Evolutionary conservation across 2,888 invertebrate species (phyloP).

Genomic region (Pyrocoelia pectoralis): DNA sequence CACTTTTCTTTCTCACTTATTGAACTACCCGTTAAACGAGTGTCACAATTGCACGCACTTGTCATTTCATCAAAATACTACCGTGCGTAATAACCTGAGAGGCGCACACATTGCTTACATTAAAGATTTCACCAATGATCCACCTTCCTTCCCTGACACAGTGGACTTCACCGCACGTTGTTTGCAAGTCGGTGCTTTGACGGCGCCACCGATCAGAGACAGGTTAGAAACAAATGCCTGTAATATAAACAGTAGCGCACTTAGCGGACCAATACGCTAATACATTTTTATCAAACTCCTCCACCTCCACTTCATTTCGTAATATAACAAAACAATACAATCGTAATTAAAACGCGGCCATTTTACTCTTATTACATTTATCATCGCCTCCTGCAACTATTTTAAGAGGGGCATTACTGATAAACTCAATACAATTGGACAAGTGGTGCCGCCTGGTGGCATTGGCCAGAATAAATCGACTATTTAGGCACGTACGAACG

Average conservation of each 20-base stretch:
- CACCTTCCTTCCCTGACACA: slow-evolving; percentile 57
- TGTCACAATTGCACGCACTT: slow-evolving; percentile 46
- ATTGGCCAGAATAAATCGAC: slow-evolving; percentile 44
- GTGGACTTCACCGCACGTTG: slow-evolving; percentile 54
- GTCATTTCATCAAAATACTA: slow-evolving; percentile 49
- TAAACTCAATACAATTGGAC: slow-evolving; percentile 30
- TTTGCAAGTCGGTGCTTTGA: slow-evolving; percentile 49
- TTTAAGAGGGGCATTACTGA: slow-evolving; percentile 30
- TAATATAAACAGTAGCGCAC: slow-evolving; percentile 20
- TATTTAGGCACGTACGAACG: slow-evolving; percentile 33
- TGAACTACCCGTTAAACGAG: slow-evolving; percentile 28
- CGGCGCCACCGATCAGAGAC: slow-evolving; percentile 56
- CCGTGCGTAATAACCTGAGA: slow-evolving; percentile 38
- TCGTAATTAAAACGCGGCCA: slow-evolving; percentile 50
- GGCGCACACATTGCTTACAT: slow-evolving; percentile 54
- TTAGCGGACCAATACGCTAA: slow-evolving; percentile 12
- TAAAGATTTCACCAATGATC: slow-evolving; percentile 59
- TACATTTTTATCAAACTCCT: neutral
- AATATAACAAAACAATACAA: no score
- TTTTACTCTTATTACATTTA: slow-evolving; percentile 46
- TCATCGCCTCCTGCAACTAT: slow-evolving; percentile 17
- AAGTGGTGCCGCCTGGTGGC: slow-evolving; percentile 50
- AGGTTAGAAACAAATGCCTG: slow-evolving; percentile 42
- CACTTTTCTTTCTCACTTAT: slow-evolving; percentile 14
- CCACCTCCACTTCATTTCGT: no score